phyloP scores from a whole-genome alignment of 2,888 invertebrate species.

The Philereme transversata region DNA sequence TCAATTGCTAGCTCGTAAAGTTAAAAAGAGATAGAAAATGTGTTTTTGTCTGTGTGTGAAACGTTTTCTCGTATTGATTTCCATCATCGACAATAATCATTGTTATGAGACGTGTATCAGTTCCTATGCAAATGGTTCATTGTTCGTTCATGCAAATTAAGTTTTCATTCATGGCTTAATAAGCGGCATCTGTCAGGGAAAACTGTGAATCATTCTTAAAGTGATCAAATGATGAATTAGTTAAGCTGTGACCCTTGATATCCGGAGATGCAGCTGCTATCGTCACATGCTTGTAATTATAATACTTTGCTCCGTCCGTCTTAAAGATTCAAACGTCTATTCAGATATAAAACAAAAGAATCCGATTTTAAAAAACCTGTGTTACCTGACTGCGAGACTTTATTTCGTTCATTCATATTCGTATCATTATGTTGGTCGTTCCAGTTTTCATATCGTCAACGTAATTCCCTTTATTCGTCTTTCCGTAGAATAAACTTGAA shows the following conservation, averaged over 20 bases:
- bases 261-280: slow-evolving; percentile 75
- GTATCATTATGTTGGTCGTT: slow-evolving; percentile 15
- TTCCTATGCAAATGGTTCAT: slow-evolving; percentile 74
- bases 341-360: slow-evolving; percentile 17
- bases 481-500: slow-evolving; percentile 8
- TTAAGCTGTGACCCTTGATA: slow-evolving; percentile 78
- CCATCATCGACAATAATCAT: slow-evolving; percentile 72
- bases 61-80: slow-evolving; percentile 78
- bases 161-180: slow-evolving; percentile 79
- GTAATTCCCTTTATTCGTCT: slow-evolving; percentile 13
- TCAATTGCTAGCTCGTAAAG: slow-evolving; percentile 54
- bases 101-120: slow-evolving; percentile 65
- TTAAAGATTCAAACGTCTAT: slow-evolving; percentile 37
- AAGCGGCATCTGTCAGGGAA: slow-evolving; percentile 78
- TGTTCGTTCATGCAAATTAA: slow-evolving; percentile 75
- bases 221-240: slow-evolving; percentile 72
- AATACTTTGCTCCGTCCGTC: slow-evolving; percentile 52
- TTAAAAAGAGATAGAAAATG: slow-evolving; percentile 51
- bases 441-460: slow-evolving; percentile 6
- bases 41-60: slow-evolving; percentile 63
- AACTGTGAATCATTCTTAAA: slow-evolving; percentile 78
- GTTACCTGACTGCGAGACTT: neutral
- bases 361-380: slow-evolving; percentile 20
- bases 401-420: neutral
- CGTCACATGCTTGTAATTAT: slow-evolving; percentile 64